Evolutionary conservation across 2,797 vertebrate genomes (phyloP), one percentile per base, ranked within the genome.

Genomic region (Pangasius djambal): DNA sequence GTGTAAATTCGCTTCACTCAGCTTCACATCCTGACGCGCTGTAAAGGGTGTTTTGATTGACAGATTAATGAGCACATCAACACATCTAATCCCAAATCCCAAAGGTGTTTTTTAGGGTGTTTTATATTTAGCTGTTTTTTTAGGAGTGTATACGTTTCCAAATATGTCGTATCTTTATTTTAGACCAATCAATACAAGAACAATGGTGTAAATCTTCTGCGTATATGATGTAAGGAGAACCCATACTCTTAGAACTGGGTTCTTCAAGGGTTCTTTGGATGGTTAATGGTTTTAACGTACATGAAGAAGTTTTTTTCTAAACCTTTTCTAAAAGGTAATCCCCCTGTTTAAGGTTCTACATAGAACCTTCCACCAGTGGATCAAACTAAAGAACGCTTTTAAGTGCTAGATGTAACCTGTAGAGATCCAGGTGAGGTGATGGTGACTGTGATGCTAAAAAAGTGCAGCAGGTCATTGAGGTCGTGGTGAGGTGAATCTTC

Each of bases 401-500:
- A 18, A 25, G 6, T 20, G 7, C 3, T 18, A 20, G 77, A 22
- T 40, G 55, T 22, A 34, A 57, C 78, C 52, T 81, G 78, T 37
- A 57, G 31, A 37, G 18, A 81, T 22, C 18, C 52, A 81, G 75
- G 16, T 55, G 75, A 78, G 50, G 4, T 82, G 78, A 37, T 13
- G 10, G 2, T 31, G 44, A 63, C 40, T 18, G 48, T 72, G 78
- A 67, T 61, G 52, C 9, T 50, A 37, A 57, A 70, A 40, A 37
- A 22, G 31, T 89, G 75, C 74, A 86, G 70, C 55, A 86, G 85
- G 88, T 87, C 84, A 50, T 63, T 75, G 77, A 78, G 70, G 88
- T 91, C 72, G 87, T 77, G 34, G 31, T 40, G 85, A 89, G 72
- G 79, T 83, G 79, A 91, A 85, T 89, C 79, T 72, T 63, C 48